Base-by-base conservation (phyloP, 2,113 vertebrate species). In the Lathamus discolor region DNA sequence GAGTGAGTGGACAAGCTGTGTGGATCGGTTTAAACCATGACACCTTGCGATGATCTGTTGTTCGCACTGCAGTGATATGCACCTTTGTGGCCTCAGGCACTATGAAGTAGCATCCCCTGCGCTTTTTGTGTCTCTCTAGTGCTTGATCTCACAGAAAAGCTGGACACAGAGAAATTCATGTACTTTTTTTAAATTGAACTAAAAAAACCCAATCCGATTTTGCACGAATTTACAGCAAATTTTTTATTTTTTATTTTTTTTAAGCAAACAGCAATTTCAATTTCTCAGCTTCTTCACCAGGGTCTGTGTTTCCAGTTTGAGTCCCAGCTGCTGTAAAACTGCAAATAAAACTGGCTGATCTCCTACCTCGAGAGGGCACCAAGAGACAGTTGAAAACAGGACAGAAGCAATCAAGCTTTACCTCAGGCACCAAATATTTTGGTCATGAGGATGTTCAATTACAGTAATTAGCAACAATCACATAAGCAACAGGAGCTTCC, bases 361-460 rank as follows among this genome's bases (percentile, higher is more conserved):
- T 90, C 70, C 83, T 64, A 69, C 96, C 97, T 96, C 96, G 68
- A 93, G 97, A 88, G 96, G 97, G 96, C 97, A 96, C 94, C 94
- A 94, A 4, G 10, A 92, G 96, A 95, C 96, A 97, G 92, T 0
- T 55, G 28, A 86, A 69, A 75, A 75, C 80, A 29, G 27, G 29
- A 54, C 28, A 41, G 37, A n/a, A 9, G n/a, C 61, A 70, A 84
- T 55, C 62, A 52, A 76, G 72, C 70, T 91, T 78, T 77, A 82
- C 70, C 52, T 94, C 95, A 89, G 86, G 80, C 92, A 74, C 76
- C 88, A 91, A 96, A 88, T 69, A 95, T 84, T 89, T 54, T 31
- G 70, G 78, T 89, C 93, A 92, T 62, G 93, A 92, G 87, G 51
- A 90, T 46, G 73, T 82, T 86, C 81, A 86, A 79, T 94, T 88